A percentile compares a stretch with the other conserved stretches of the same genome.
Conservation (phyloP, 2,113 vertebrate genomes). For the Setophaga coronata region DNA sequence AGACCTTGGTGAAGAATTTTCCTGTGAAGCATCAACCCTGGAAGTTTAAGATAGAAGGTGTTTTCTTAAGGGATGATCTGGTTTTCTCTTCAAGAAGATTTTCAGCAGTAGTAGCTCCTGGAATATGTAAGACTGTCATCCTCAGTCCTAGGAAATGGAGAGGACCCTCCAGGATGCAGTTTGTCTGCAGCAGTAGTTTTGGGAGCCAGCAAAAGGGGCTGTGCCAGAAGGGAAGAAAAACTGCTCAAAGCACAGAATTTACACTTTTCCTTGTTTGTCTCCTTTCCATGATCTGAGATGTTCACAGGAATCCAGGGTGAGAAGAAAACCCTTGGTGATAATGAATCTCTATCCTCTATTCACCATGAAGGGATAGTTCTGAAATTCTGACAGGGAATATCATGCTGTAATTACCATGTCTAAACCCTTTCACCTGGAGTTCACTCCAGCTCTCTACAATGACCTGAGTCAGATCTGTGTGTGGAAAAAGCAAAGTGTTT, state of each 20-base stretch:
- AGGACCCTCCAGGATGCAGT: neutral
- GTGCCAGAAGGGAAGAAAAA: neutral
- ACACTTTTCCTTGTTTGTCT: neutral
- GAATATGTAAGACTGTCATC: neutral
- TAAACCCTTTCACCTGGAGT: neutral
- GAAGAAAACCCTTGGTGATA: neutral
- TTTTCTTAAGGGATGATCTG: neutral
- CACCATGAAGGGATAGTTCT: neutral
- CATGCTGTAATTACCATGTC: neutral
- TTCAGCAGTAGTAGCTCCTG: neutral
- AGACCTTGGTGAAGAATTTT: neutral
- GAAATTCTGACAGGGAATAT: neutral
- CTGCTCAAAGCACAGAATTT: neutral
- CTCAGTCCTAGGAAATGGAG: neutral
- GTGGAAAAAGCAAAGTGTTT: neutral
- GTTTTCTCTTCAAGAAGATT: constrained; percentile 1
- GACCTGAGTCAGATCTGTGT: neutral
- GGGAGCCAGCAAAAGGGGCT: neutral
- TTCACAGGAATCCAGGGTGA: neutral
- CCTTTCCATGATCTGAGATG: neutral
- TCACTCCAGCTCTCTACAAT: neutral
- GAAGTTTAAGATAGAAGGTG: neutral
- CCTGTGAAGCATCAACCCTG: neutral
- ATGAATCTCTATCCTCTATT: neutral
- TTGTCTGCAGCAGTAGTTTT: neutral